Evolutionary conservation across 2,888 invertebrate genomes (phyloP).

Genomic region (Chrysodeixis includens): DNA sequence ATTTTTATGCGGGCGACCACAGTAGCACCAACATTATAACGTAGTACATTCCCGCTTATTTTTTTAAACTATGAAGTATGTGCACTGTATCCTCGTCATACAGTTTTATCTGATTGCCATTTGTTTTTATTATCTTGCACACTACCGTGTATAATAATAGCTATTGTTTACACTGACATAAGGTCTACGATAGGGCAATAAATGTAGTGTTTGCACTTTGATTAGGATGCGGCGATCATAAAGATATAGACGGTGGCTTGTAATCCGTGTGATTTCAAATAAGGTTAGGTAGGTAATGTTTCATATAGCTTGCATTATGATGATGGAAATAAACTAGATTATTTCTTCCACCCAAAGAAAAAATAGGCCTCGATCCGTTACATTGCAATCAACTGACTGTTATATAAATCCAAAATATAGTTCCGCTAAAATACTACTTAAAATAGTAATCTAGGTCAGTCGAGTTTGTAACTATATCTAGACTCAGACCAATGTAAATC

Average conservation of each 20-base stretch:
- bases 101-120: slow-evolving; percentile 45
- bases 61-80: slow-evolving; percentile 6
- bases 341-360: too few relatives aligned
- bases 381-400: too few relatives aligned
- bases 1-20: background rate
- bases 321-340: background rate
- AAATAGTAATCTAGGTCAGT: background rate
- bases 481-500: slow-evolving; percentile 1
- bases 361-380: too few relatives aligned
- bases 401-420: too few relatives aligned
- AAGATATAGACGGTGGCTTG: slow-evolving; percentile 34
- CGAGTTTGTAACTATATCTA: background rate
- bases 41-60: slow-evolving; percentile 25
- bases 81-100: slow-evolving; percentile 36
- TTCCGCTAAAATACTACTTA: too few relatives aligned
- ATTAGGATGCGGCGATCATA: slow-evolving; percentile 34
- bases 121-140: slow-evolving; percentile 47
- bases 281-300: background rate
- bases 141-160: slow-evolving; percentile 32
- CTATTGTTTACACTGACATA: slow-evolving; percentile 15
- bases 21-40: background rate
- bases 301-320: background rate
- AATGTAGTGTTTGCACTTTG: slow-evolving; percentile 38
- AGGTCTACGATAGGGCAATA: slow-evolving; percentile 19
- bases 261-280: slow-evolving; percentile 26